Percentiles rank a stretch among this genome's conserved stretches.
Evolutionary conservation across 2,888 invertebrate species (phyloP).

Genomic region (Eueremaeus valkanovi): DNA sequence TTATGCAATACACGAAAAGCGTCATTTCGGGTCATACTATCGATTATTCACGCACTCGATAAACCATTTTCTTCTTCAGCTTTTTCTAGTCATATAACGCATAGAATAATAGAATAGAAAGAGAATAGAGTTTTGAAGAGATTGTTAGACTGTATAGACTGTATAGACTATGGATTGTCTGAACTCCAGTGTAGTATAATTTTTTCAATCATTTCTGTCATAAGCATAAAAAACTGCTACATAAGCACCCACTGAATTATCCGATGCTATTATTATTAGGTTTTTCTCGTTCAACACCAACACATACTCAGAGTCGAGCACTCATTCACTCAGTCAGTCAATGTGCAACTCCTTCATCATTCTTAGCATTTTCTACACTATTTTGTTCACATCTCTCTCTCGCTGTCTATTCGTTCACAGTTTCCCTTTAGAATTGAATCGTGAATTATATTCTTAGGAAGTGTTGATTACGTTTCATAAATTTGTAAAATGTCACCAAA

Average conservation of each 20-base stretch:
- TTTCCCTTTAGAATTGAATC: not conserved
- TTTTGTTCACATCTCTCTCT: not conserved
- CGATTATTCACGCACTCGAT: constrained; percentile 34
- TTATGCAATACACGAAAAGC: constrained; percentile 34
- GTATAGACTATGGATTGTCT: not conserved
- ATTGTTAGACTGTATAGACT: no score
- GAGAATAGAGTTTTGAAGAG: no score
- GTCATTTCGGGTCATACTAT: constrained; percentile 30
- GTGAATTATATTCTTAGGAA: constrained; percentile 8
- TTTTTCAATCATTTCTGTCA: no score
- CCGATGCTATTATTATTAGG: constrained; percentile 22
- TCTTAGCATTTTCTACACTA: no score
- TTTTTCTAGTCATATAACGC: not conserved
- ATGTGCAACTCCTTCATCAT: not conserved
- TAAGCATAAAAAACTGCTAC: constrained; percentile 1
- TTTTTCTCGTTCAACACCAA: not conserved
- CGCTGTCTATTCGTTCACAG: not conserved
- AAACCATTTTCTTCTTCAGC: not conserved
- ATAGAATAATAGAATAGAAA: not conserved
- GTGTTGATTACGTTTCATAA: constrained; percentile 7
- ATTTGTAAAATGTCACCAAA: constrained; percentile 1
- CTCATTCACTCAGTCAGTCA: not conserved
- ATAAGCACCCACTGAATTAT: constrained; percentile 31
- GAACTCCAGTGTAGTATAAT: no score
- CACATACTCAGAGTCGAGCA: not conserved